A percentile compares a stretch with the other conserved stretches of the same genome.
Conservation (phyloP, 2,797 vertebrate species). For the Lepus townsendii region DNA sequence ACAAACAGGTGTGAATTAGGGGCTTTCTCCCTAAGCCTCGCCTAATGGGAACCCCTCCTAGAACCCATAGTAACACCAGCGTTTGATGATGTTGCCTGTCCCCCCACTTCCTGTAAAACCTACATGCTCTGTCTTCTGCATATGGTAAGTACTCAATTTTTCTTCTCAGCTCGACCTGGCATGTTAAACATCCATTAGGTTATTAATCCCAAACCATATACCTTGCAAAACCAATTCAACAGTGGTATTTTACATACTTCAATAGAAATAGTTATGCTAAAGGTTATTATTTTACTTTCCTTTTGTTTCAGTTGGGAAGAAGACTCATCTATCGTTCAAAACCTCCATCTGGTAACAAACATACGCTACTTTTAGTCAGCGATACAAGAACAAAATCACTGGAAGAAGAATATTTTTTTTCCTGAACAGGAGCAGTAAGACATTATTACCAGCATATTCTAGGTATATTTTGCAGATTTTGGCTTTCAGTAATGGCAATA, state of each 20-base stretch:
- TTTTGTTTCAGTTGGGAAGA: slow-evolving; percentile 80
- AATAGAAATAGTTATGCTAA: slow-evolving; percentile 43
- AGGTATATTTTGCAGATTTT: slow-evolving; percentile 40
- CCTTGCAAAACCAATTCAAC: slow-evolving; percentile 43
- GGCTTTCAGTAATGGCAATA: slow-evolving; percentile 36
- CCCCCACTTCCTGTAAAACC: neutral
- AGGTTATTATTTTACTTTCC: neutral
- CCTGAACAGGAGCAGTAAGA: slow-evolving; percentile 71
- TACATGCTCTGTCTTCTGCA: neutral
- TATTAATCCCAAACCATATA: slow-evolving; percentile 14
- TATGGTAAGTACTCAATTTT: neutral
- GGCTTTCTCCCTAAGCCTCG: neutral
- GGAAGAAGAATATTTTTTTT: slow-evolving; percentile 85
- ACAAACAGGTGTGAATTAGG: neutral
- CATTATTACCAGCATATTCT: neutral
- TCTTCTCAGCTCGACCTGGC: neutral
- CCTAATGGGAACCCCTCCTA: neutral
- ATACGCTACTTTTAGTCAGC: neutral
- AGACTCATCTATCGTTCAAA: slow-evolving; percentile 81
- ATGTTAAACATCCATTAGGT: neutral
- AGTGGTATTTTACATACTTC: neutral
- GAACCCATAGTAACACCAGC: neutral
- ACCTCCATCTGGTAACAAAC: slow-evolving; percentile 70
- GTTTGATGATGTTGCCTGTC: neutral
- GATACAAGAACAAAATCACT: slow-evolving; percentile 68